Base-by-base conservation (phyloP, 2,113 vertebrate genomes). In the Caranx ignobilis region DNA sequence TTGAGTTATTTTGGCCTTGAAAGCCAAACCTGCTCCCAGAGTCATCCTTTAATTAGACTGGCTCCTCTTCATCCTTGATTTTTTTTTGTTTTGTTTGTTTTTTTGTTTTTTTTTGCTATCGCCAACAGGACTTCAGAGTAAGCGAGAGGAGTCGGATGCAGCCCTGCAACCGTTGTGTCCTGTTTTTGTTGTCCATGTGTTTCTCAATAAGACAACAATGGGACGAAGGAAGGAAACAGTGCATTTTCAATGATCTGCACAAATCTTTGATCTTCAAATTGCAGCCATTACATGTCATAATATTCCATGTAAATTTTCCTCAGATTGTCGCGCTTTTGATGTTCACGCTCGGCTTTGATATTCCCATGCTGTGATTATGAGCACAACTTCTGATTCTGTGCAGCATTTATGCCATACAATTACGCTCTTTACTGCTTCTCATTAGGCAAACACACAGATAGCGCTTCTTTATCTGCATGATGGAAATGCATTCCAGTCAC, bases 261-360 rank as follows among this genome's bases (percentile, higher is more conserved):
- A 78, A 78, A 74, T 76, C 83, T 93, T 94, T 92, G 87, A 92
- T 91, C 79, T 82, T 75, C 67, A 90, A 93, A 78, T 90, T 82
- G 75, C 81, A 66, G 71, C 73, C 68, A 82, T 89, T 91, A 80
- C 57, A 26, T 73, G 71, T 88, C 79, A 54, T 82, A 82, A 82
- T 81, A 66, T 69, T 79, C 59, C 71, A 56, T 87, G 71, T 80
- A 81, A 82, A 85, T 90, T 83, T 83, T 83, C 86, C 50, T 64
- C 39, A 39, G 47, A 90, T 87, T 85, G 63, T 39, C 74, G 60
- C 78, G 69, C 76, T 85, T 86, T 75, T 81, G 75, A 87, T 84
- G 45, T 75, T 75, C 68, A 55, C 63, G 10, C 69, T n/a, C 47
- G 1, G 11, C 70, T 86, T 84, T 90, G 57, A 87, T 79, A 74